Conservation (phyloP, 2,113 vertebrate genomes). For the Solea senegalensis region DNA sequence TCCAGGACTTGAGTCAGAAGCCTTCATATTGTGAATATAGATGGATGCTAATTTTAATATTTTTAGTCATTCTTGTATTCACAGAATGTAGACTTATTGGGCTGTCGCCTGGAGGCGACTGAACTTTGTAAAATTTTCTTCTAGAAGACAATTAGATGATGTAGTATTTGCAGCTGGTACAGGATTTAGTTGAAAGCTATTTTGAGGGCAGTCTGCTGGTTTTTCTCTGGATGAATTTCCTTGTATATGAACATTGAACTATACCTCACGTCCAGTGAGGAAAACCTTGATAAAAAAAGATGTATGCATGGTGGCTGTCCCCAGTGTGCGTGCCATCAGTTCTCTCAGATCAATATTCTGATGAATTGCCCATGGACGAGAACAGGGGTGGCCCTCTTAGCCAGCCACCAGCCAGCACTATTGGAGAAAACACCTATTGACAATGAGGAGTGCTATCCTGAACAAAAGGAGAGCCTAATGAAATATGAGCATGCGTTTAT, state of each 20-base stretch:
- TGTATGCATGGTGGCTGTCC: slow-evolving; percentile 62
- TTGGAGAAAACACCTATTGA: slow-evolving; percentile 76
- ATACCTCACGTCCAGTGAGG: slow-evolving; percentile 24
- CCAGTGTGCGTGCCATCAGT: slow-evolving; percentile 70
- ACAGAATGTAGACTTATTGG: neutral
- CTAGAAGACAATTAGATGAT: slow-evolving; percentile 2
- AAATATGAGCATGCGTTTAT: slow-evolving; percentile 77
- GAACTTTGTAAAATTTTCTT: neutral
- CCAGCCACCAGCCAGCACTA: slow-evolving; percentile 53
- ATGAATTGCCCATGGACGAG: slow-evolving; percentile 76
- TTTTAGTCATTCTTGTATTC: neutral
- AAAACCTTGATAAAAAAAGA: slow-evolving; percentile 72
- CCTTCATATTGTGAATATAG: neutral
- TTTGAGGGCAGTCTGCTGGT: slow-evolving; percentile 7
- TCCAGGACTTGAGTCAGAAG: neutral
- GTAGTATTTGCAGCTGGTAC: neutral
- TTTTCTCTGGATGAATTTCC: slow-evolving; percentile 7
- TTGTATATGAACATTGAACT: slow-evolving; percentile 15
- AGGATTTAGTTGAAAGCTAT: neutral
- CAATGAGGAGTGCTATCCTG: slow-evolving; percentile 60
- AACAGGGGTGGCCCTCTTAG: slow-evolving; percentile 69
- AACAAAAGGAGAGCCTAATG: slow-evolving; percentile 75
- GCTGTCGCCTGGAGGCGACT: neutral
- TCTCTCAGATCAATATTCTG: slow-evolving; percentile 78
- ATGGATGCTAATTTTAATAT: neutral